Base-by-base conservation (phyloP, 2,797 vertebrate species). In the Acipenser ruthenus region DNA sequence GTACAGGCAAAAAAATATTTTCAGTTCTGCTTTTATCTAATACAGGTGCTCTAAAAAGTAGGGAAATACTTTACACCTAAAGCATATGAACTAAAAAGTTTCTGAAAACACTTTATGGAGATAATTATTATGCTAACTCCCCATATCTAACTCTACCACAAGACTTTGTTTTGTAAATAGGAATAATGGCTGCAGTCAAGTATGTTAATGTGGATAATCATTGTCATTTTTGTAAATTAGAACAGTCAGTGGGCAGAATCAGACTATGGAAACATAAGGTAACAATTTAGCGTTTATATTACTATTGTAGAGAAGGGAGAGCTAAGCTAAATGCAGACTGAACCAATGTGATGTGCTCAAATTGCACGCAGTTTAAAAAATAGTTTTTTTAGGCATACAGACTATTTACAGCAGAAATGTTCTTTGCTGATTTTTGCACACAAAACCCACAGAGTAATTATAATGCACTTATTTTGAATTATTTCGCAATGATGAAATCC, bases 201-300 rank as follows among this genome's bases (percentile, higher is more conserved):
- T 91, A 93, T 93, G 90, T 85, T 92, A 93, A 94, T 89, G 85
- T 86, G 84, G 87, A 89, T 93, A 94, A 95, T 92, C 87, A 92
- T 74, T 74, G 88, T 89, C 90, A 92, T 92, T 91, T 93, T 87
- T 91, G 86, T 78, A 92, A 92, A 93, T 94, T 94, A 90, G 90
- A 94, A 92, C 89, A 90, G 89, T 91, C 89, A 92, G 86, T 89
- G 86, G 86, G 89, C 88, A 90, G 86, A 92, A 91, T 90, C 79
- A 84, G 80, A 80, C 87, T 82, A 82, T 81, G 80, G 91, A 94
- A 93, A 93, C 89, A 94, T 87, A 86, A 93, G 91, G 88, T 91
- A 95, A 91, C 90, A 93, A 93, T 95, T 95, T 93, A 88, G 77
- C 79, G 80, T 79, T 75, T 90, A 83, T 89, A 88, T 89, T 88